Conservation (phyloP, 2,797 vertebrate species). For the Ficedula albicollis region DNA sequence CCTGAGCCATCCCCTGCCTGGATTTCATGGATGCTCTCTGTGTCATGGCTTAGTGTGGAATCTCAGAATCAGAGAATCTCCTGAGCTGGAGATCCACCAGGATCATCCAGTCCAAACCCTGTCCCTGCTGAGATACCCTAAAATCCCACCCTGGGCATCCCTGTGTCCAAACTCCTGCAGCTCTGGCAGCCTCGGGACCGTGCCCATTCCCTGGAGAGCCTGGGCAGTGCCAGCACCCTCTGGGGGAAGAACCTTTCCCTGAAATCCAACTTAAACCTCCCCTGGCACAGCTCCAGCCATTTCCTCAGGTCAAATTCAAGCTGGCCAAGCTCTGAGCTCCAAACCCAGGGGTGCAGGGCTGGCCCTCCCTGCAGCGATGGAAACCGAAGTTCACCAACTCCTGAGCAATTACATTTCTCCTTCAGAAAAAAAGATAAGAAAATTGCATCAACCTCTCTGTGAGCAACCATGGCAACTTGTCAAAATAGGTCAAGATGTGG, state of each 20-base stretch:
- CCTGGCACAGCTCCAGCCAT: fast-evolving
- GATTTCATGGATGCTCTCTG: background rate
- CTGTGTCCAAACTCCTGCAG: background rate
- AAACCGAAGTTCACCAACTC: constrained; percentile 64
- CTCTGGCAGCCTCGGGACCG: background rate
- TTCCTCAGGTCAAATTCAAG: background rate
- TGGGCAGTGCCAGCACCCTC: background rate
- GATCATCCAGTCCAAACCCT: fast-evolving
- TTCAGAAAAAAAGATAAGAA: constrained; percentile 68
- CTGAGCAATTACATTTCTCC: constrained; percentile 57
- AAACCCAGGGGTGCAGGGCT: background rate
- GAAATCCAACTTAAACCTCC: fast-evolving
- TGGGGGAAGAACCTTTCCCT: background rate
- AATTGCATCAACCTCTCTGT: constrained; percentile 69
- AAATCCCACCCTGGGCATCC: fast-evolving
- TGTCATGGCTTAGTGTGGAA: background rate
- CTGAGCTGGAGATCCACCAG: background rate
- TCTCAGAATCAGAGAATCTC: background rate
- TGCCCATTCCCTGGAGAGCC: background rate
- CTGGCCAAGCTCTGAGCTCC: background rate
- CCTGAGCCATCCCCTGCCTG: background rate
- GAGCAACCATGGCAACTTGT: constrained; percentile 77
- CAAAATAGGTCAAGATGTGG: constrained; percentile 83
- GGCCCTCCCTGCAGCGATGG: constrained; percentile 18
- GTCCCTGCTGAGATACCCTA: background rate